Conservation (phyloP, 2,797 vertebrate genomes). For the Gallinago stenura region DNA sequence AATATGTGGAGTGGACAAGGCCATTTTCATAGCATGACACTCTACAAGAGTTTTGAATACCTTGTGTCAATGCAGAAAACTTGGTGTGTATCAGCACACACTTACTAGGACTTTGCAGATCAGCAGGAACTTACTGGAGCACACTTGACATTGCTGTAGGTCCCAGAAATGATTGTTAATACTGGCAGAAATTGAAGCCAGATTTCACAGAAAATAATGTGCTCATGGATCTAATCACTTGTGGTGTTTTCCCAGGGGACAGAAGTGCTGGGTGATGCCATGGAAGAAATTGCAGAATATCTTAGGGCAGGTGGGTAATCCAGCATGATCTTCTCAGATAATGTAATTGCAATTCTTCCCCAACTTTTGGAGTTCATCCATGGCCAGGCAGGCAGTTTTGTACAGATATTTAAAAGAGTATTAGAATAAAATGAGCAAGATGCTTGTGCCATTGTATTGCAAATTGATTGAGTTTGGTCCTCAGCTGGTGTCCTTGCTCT, state of each 20-base stretch:
- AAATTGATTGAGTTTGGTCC: slow-evolving; percentile 10
- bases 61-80: not conserved
- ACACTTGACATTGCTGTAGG: not conserved
- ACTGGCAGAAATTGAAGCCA: not conserved
- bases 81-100: not conserved
- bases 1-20: not conserved
- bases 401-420: not conserved
- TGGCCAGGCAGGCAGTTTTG: not conserved
- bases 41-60: not conserved
- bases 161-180: not conserved
- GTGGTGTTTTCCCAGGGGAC: not conserved
- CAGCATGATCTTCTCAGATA: not conserved
- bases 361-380: not conserved
- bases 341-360: not conserved
- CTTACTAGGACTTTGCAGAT: not conserved
- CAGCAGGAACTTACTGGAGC: not conserved
- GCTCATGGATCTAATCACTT: not conserved
- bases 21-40: not conserved
- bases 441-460: slow-evolving; percentile 1
- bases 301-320: not conserved
- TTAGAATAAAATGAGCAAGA: slow-evolving; percentile 18
- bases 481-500: slow-evolving; percentile 36
- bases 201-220: not conserved
- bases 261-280: not conserved
- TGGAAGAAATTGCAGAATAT: not conserved